Percentiles rank a stretch among this genome's conserved stretches.
These are phyloP conservation scores for Leptocoma aspasia DNA, from an alignment of 2,113 vertebrate genomes.

Conservation along the genomic window DNA sequence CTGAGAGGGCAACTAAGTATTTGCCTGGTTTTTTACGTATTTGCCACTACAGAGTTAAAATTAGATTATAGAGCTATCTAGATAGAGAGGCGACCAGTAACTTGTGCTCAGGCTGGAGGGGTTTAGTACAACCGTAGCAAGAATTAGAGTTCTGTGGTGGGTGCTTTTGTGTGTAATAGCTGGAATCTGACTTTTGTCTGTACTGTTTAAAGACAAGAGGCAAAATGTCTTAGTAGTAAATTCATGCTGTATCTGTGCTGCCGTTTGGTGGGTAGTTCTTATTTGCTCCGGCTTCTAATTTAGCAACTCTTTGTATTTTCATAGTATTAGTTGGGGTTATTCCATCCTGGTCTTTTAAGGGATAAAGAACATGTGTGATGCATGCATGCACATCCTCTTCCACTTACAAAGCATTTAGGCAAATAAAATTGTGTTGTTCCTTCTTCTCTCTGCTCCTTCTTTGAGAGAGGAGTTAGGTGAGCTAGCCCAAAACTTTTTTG, in stretches of 20 bases:
- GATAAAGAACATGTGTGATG: background rate
- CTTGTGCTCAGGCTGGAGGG: background rate
- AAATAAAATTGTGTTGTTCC: background rate
- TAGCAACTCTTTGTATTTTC: background rate
- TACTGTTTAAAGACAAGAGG: background rate
- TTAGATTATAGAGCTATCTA: background rate
- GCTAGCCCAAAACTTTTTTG: background rate
- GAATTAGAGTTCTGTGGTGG: background rate
- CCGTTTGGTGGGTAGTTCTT: background rate
- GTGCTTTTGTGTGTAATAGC: background rate
- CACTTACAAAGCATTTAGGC: background rate
- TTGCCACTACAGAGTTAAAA: background rate
- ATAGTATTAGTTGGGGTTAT: background rate
- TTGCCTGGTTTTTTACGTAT: background rate
- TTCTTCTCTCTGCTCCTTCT: background rate
- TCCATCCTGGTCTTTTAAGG: background rate
- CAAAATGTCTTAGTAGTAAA: background rate
- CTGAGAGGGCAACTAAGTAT: background rate
- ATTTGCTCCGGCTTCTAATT: background rate
- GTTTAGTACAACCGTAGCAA: background rate
- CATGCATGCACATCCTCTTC: no score
- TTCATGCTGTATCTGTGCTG: background rate
- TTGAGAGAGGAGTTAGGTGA: background rate
- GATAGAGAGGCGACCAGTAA: accelerated
- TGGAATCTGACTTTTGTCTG: background rate